phyloP scores from a whole-genome alignment of 2,113 vertebrate species.

The Tricholaema leucomelas region DNA sequence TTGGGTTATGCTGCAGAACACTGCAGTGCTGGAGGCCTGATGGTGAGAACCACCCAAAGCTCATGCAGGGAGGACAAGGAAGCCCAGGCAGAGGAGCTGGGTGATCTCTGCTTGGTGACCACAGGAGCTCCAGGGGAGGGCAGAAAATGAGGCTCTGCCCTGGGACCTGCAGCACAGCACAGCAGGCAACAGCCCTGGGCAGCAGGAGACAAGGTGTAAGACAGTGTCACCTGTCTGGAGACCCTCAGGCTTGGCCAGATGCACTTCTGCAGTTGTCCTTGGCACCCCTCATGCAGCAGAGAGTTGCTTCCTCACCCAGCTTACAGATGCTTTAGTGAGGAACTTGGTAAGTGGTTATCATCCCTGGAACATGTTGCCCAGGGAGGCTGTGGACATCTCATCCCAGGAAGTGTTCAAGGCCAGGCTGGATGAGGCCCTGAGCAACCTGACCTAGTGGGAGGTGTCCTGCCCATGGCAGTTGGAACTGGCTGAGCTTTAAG shows the following conservation, averaged over 20 bases:
- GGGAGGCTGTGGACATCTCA: too few species aligned
- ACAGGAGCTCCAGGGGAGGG: not conserved
- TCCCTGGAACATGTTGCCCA: too few species aligned
- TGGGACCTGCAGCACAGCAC: rapidly evolving
- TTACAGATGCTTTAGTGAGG: not conserved
- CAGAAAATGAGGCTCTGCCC: not conserved
- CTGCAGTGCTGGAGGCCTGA: not conserved
- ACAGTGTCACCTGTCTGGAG: not conserved
- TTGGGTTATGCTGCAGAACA: not conserved
- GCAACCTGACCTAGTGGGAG: too few species aligned
- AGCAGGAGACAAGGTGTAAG: rapidly evolving
- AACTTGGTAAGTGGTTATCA: not conserved
- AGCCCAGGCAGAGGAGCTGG: not conserved
- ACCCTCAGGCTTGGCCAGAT: not conserved
- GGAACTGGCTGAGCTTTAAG: too few species aligned
- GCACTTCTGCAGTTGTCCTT: not conserved
- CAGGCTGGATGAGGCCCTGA: too few species aligned
- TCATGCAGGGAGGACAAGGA: not conserved
- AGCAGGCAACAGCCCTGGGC: not conserved
- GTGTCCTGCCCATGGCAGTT: too few species aligned
- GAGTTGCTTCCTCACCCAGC: not conserved
- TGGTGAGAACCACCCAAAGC: rapidly evolving
- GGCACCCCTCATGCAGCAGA: not conserved
- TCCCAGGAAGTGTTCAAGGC: too few species aligned
- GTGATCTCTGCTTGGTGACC: not conserved